phyloP scores from a whole-genome alignment of 2,888 invertebrate species.

The Leistus spinibarbis region DNA sequence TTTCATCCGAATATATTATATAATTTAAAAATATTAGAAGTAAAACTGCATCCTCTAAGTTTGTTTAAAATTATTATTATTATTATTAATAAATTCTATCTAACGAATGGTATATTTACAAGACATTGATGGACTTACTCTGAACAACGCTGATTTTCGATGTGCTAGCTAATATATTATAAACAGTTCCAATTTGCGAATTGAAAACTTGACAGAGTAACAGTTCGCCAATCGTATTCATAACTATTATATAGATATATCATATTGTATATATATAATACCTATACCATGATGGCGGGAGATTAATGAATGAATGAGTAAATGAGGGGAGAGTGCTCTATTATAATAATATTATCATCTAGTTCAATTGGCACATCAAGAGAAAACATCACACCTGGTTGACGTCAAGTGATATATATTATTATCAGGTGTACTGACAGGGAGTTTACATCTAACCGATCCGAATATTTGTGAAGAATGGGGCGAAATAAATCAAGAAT shows the following conservation, averaged over 20 bases:
- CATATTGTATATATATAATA: background rate
- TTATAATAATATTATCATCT: constrained; percentile 6
- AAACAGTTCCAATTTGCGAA: constrained; percentile 16
- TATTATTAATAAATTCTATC: constrained; percentile 36
- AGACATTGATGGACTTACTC: constrained; percentile 34
- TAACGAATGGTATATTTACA: constrained; percentile 38
- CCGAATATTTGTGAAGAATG: constrained; percentile 14
- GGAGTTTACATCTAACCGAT: constrained; percentile 22
- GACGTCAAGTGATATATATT: constrained; percentile 23
- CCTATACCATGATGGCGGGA: background rate
- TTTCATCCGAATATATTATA: constrained; percentile 21
- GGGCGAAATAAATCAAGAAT: constrained; percentile 27
- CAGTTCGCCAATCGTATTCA: constrained; percentile 3
- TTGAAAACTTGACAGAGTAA: constrained; percentile 6
- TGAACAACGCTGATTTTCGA: constrained; percentile 34
- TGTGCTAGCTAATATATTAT: constrained; percentile 31
- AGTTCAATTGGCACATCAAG: constrained; percentile 35
- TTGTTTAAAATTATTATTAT: too few relatives aligned
- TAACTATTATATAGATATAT: constrained; percentile 1
- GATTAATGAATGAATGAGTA: background rate
- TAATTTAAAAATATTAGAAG: constrained; percentile 24
- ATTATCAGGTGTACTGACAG: constrained; percentile 12
- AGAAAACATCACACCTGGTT: constrained; percentile 23
- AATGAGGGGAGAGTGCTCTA: background rate
- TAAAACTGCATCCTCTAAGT: constrained; percentile 35